Conservation (phyloP, 2,888 invertebrate species). For the Mayetiola destructor region DNA sequence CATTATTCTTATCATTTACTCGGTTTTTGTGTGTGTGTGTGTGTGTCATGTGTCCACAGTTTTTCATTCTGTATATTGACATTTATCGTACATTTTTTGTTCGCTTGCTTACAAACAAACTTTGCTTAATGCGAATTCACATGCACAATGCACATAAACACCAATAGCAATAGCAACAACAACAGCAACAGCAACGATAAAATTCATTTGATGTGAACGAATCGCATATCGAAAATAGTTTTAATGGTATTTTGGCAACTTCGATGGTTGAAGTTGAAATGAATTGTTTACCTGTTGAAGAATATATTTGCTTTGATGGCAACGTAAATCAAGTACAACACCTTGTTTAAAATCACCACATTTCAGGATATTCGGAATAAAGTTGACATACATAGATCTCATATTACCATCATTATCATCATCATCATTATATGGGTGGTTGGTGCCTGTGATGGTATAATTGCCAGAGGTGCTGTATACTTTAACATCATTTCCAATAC, state of each 20-base stretch:
- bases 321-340: slow-evolving; percentile 14
- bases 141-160: too few relatives aligned
- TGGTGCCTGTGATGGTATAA: background rate
- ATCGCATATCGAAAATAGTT: background rate
- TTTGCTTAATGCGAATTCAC: too few relatives aligned
- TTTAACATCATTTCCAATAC: background rate
- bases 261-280: background rate
- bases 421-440: background rate
- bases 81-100: too few relatives aligned
- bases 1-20: background rate
- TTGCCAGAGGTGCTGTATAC: background rate
- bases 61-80: too few relatives aligned
- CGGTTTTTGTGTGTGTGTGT: background rate
- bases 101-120: too few relatives aligned
- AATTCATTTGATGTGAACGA: too few relatives aligned
- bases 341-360: slow-evolving; percentile 9
- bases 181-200: too few relatives aligned
- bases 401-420: background rate
- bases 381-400: background rate
- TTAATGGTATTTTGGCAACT: background rate
- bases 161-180: too few relatives aligned
- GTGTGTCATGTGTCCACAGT: background rate
- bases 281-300: slow-evolving; percentile 13
- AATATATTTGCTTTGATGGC: background rate
- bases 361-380: background rate